Percentiles rank a stretch among this genome's conserved stretches.
Evolutionary conservation across 2,888 invertebrate species (phyloP).

Genomic region (Xestia c-nigrum): DNA sequence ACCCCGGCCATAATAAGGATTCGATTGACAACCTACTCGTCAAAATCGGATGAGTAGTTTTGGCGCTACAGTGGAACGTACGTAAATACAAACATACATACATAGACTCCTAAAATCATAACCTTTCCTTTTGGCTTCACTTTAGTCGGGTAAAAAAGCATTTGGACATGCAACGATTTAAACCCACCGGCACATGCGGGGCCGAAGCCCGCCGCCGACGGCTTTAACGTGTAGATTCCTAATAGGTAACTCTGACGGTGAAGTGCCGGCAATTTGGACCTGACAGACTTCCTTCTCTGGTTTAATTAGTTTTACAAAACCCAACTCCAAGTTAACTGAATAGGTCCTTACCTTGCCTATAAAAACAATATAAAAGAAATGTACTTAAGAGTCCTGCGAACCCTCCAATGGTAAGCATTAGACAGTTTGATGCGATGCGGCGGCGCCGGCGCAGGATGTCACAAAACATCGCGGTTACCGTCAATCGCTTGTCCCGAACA

Average conservation of each 20-base stretch:
- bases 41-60: no score
- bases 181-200: background rate
- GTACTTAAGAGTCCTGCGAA: conserved; percentile 24
- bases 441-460: conserved; percentile 46
- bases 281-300: conserved; percentile 9
- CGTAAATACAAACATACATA: no score
- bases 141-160: no score
- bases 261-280: conserved; percentile 4
- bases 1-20: no score
- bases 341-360: background rate
- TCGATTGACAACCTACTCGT: no score
- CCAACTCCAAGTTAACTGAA: background rate
- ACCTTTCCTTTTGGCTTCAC: no score
- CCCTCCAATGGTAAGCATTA: conserved; percentile 34
- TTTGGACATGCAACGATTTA: background rate
- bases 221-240: background rate
- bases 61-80: no score
- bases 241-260: background rate
- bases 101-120: no score
- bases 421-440: conserved; percentile 40
- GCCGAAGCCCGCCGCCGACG: background rate
- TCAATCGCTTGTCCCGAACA: conserved; percentile 59
- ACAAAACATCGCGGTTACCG: conserved; percentile 56
- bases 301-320: background rate
- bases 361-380: conserved; percentile 20